A percentile compares a stretch with the other conserved stretches of the same genome.
phyloP scores from a whole-genome alignment of 2,113 vertebrate genomes.

The Uropsilus gracilis region DNA sequence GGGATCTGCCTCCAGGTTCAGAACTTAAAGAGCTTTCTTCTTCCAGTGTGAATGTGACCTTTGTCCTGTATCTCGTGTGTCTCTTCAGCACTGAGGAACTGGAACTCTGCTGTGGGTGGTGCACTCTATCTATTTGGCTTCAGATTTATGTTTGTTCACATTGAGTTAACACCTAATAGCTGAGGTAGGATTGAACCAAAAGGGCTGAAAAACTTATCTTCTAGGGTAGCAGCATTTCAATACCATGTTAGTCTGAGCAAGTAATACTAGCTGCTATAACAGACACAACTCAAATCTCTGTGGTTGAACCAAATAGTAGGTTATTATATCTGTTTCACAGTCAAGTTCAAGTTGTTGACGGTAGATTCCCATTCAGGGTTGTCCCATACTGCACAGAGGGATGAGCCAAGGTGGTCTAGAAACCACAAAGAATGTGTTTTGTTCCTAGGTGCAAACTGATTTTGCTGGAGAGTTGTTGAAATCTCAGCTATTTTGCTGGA shows the following conservation, averaged over 20 bases:
- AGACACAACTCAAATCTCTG: neutral
- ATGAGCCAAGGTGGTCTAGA: neutral
- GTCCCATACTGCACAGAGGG: neutral
- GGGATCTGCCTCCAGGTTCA: neutral
- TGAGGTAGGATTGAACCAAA: neutral
- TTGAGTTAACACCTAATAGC: neutral
- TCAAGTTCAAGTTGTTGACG: neutral
- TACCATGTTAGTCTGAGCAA: neutral
- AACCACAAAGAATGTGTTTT: neutral
- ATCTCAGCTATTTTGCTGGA: neutral
- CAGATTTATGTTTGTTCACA: neutral
- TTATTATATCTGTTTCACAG: neutral
- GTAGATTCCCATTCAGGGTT: neutral
- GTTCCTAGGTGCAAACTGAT: neutral
- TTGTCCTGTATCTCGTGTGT: neutral
- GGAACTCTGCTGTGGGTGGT: neutral
- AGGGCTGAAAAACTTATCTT: neutral
- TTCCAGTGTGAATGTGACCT: neutral
- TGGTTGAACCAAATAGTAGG: neutral
- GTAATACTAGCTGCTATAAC: neutral
- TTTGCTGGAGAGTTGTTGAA: neutral
- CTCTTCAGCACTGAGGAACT: neutral
- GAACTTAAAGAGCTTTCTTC: neutral
- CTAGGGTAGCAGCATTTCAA: neutral
- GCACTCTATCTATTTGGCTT: neutral